Conservation (phyloP, 2,797 vertebrate genomes). For the Phrynocephalus guinanensis region DNA sequence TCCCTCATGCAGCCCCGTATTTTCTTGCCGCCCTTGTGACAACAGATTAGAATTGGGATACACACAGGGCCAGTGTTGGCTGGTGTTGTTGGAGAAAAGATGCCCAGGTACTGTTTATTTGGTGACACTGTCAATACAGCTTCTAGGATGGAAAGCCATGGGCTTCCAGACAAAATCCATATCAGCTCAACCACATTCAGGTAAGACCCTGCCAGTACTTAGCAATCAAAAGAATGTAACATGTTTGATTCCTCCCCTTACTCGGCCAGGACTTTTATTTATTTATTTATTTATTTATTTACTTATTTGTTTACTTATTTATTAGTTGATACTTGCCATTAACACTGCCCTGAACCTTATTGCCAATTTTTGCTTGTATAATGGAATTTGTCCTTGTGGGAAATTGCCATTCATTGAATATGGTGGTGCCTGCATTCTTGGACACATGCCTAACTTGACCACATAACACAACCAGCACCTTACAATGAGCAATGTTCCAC, state of each 20-base stretch:
- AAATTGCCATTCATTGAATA: too few relatives aligned
- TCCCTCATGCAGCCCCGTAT: neutral
- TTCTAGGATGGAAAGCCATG: constrained; percentile 82
- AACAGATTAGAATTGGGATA: constrained; percentile 81
- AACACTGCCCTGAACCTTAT: too few relatives aligned
- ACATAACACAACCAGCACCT: too few relatives aligned
- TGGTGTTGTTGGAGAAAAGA: constrained; percentile 85
- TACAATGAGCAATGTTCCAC: too few relatives aligned
- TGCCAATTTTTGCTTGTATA: too few relatives aligned
- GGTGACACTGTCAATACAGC: constrained; percentile 83
- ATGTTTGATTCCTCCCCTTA: neutral
- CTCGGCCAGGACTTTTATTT: too few relatives aligned
- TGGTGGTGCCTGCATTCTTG: too few relatives aligned
- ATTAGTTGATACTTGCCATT: too few relatives aligned
- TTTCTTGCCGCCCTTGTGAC: constrained; percentile 26
- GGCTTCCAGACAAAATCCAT: constrained; percentile 80
- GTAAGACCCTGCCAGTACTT: constrained; percentile 44
- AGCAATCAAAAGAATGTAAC: neutral
- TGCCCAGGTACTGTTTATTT: constrained; percentile 80
- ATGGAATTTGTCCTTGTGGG: too few relatives aligned
- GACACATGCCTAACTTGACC: too few relatives aligned
- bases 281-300: too few relatives aligned
- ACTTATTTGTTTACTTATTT: too few relatives aligned
- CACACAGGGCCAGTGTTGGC: constrained; percentile 78
- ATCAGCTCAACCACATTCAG: constrained; percentile 78